Conservation (phyloP, 2,113 vertebrate species). For the Cyphomyrus plagiostoma region DNA sequence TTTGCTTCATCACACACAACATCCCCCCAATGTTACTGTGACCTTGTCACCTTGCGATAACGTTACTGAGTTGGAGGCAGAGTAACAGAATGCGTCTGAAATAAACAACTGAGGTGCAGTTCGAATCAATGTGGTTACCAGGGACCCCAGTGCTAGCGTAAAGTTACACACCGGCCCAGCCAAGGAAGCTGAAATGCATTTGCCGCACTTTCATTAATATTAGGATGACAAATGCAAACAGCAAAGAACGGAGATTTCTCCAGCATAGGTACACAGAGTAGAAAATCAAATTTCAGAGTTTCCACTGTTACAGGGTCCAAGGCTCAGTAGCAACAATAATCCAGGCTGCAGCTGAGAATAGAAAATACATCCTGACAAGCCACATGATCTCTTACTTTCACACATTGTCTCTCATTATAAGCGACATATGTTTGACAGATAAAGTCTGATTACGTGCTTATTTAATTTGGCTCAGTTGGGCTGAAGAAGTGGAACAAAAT, state of each 20-base stretch:
- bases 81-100: not conserved
- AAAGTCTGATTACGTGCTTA: not conserved
- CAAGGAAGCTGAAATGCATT: not conserved
- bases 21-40: not conserved
- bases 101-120: not conserved
- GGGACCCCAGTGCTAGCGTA: not conserved
- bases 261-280: not conserved
- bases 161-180: not conserved
- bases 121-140: too few relatives aligned
- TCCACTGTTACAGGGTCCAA: not conserved
- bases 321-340: not conserved
- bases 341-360: not conserved
- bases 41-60: not conserved
- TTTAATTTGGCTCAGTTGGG: not conserved
- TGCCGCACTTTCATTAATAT: not conserved
- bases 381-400: not conserved
- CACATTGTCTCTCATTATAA: not conserved
- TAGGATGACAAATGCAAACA: not conserved
- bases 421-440: not conserved
- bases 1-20: not conserved
- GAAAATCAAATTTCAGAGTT: not conserved
- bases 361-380: not conserved
- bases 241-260: not conserved
- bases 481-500: not conserved
- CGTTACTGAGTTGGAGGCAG: not conserved